Percentiles rank a stretch among this genome's conserved stretches.
Conservation (phyloP, 2,113 vertebrate species). For the Opisthocomus hoazin region DNA sequence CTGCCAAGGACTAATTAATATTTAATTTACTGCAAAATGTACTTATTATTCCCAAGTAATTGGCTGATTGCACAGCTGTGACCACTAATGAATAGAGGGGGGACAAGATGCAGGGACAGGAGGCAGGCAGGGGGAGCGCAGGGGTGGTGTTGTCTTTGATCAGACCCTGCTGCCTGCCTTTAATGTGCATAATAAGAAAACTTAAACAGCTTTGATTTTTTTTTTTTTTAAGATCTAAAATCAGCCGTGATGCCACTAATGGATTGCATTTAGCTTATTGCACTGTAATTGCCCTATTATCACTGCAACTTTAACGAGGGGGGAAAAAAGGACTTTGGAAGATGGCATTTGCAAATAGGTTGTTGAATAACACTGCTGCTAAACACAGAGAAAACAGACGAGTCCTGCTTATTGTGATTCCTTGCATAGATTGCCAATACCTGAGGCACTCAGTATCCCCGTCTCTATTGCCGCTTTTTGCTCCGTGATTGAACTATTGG, state of each 20-base stretch:
- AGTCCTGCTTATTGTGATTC: slow-evolving; percentile 45
- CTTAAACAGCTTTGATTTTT: slow-evolving; percentile 51
- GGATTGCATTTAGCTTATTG: slow-evolving; percentile 55
- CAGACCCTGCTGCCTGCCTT: slow-evolving; percentile 22
- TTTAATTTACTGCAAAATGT: slow-evolving; percentile 78
- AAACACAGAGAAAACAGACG: background rate
- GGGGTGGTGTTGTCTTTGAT: slow-evolving; percentile 49
- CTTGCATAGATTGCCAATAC: slow-evolving; percentile 47
- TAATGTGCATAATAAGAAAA: slow-evolving; percentile 66
- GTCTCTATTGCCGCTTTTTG: background rate
- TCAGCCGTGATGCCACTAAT: slow-evolving; percentile 27
- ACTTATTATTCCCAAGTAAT: slow-evolving; percentile 75
- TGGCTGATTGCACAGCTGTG: slow-evolving; percentile 71
- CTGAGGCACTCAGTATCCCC: slow-evolving; percentile 28
- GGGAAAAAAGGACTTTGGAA: slow-evolving; percentile 23
- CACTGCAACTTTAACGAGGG: slow-evolving; percentile 35
- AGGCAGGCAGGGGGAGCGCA: background rate
- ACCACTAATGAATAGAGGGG: slow-evolving; percentile 67
- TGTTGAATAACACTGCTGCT: slow-evolving; percentile 46
- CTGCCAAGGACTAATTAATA: slow-evolving; percentile 73
- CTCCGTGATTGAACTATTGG: slow-evolving; percentile 53
- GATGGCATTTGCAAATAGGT: slow-evolving; percentile 49
- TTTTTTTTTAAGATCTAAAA: slow-evolving; percentile 28
- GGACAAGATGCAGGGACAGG: slow-evolving; percentile 13
- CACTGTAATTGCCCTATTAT: slow-evolving; percentile 63